Evolutionary conservation across 1,140 invertebrate genomes (phyloP).

Genomic region (Sminthurides bifidus): DNA sequence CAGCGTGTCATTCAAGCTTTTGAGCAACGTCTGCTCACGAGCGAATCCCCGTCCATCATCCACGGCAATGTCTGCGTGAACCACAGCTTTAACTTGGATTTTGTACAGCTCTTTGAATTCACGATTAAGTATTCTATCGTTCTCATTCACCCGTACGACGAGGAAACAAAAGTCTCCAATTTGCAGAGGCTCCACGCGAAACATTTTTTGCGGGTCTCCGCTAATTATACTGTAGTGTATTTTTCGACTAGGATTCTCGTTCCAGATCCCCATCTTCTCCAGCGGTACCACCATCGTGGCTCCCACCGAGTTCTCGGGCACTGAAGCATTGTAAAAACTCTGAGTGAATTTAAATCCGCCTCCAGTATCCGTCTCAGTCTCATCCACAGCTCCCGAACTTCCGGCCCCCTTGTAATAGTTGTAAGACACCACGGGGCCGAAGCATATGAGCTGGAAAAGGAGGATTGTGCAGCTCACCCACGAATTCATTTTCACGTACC

Average conservation of each 20-base stretch:
- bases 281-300: conserved; percentile 61
- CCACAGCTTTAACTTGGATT: conserved; percentile 65
- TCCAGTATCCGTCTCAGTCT: not conserved
- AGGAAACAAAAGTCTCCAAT: conserved; percentile 92
- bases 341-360: conserved; percentile 50
- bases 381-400: not conserved
- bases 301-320: conserved; percentile 79
- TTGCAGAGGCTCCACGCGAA: conserved; percentile 73
- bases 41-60: conserved; percentile 40
- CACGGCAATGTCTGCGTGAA: conserved; percentile 38
- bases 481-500: conserved; percentile 21
- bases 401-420: not conserved
- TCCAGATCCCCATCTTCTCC: conserved; percentile 56
- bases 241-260: conserved; percentile 38
- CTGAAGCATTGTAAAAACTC: conserved; percentile 71
- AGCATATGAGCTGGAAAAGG: conserved; percentile 8
- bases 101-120: conserved; percentile 74
- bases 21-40: not conserved
- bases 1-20: too few relatives aligned
- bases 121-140: conserved; percentile 78
- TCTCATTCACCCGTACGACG: conserved; percentile 54
- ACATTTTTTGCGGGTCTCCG: conserved; percentile 78
- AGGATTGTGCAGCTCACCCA: conserved; percentile 4
- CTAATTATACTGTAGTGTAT: conserved; percentile 69
- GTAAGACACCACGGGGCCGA: conserved; percentile 14